A percentile compares a stretch with the other conserved stretches of the same genome.
These are phyloP conservation scores for Leucopsar rothschildi DNA, from an alignment of 2,113 vertebrate species.

Conservation along the genomic window DNA sequence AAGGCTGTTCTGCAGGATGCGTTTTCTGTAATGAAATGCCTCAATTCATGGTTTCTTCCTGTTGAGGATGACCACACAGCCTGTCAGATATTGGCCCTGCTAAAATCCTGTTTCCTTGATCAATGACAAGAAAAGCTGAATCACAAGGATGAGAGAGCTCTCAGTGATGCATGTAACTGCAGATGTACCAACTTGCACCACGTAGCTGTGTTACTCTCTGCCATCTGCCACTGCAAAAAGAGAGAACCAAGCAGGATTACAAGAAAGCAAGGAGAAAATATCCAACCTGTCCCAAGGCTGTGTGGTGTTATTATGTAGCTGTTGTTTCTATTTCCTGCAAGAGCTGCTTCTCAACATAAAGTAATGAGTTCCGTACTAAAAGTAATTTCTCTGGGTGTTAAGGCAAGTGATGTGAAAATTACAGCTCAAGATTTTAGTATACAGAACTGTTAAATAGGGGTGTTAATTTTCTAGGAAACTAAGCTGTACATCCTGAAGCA, in stretches of 20 bases:
- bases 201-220: background rate
- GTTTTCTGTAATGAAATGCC: background rate
- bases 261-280: background rate
- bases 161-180: background rate
- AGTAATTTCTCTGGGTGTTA: background rate
- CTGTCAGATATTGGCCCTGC: background rate
- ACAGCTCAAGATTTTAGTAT: background rate
- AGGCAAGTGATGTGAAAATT: background rate
- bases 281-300: background rate
- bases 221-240: background rate
- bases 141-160: background rate
- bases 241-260: background rate
- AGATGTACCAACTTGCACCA: fast-evolving
- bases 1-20: background rate
- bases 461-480: constrained; percentile 29
- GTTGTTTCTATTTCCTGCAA: background rate
- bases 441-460: background rate
- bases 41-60: background rate
- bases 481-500: background rate
- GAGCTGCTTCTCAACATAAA: background rate
- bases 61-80: background rate
- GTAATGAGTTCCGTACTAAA: background rate
- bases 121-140: background rate
- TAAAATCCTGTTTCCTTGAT: background rate
- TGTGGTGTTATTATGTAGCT: background rate